phyloP scores from a whole-genome alignment of 2,113 vertebrate species.

The Hylia prasina region DNA sequence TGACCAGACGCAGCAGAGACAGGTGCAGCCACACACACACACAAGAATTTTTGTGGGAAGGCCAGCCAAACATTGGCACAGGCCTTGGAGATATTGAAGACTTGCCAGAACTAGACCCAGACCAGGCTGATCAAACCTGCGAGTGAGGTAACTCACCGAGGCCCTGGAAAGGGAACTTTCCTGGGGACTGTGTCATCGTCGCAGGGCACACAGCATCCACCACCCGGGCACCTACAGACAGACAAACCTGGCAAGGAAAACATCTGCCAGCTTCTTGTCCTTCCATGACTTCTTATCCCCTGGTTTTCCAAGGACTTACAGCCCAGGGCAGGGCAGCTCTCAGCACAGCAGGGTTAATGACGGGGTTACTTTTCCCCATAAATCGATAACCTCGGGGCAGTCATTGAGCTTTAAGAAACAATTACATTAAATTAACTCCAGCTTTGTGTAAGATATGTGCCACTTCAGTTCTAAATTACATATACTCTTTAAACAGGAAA shows the following conservation, averaged over 20 bases:
- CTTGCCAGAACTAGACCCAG: not conserved
- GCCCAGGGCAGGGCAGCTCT: not conserved
- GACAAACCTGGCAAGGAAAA: not conserved
- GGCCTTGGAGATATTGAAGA: not conserved
- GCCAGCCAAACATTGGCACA: not conserved
- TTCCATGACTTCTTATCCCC: not conserved
- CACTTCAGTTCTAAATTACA: not conserved
- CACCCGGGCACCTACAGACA: not conserved
- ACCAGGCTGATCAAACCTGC: not conserved
- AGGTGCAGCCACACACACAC: not conserved
- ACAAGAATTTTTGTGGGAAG: not conserved
- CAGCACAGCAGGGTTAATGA: not conserved
- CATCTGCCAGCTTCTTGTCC: not conserved
- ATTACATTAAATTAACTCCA: not conserved
- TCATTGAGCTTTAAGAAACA: not conserved
- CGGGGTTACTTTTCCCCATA: not conserved
- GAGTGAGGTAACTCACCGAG: not conserved
- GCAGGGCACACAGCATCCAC: not conserved
- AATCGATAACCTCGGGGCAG: not conserved
- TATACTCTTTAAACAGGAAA: not conserved
- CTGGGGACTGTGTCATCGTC: accelerated
- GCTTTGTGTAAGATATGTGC: not conserved
- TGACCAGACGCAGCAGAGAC: not conserved
- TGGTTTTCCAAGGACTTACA: not conserved
- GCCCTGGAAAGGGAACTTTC: too few relatives aligned